A percentile compares a stretch with the other conserved stretches of the same genome.
Conservation (phyloP, 2,888 invertebrate species). For the Monochamus alternatus region DNA sequence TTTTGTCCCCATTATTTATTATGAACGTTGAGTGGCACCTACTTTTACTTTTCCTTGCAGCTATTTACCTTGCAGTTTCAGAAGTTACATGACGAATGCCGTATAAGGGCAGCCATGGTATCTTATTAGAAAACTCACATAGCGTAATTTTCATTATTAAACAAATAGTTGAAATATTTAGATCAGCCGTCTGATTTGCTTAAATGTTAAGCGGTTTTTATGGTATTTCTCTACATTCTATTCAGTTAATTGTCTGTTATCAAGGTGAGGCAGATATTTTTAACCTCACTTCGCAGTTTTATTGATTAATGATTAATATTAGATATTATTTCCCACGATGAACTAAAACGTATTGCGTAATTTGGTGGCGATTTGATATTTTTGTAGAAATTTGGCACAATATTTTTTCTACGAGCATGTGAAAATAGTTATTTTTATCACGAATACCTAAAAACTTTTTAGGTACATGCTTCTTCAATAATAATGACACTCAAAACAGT, state of each 20-base stretch:
- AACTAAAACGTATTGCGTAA: too few relatives aligned
- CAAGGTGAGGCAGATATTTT: neutral
- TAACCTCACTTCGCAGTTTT: neutral
- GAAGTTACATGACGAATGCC: conserved; percentile 61
- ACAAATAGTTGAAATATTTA: conserved; percentile 56
- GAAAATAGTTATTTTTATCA: too few relatives aligned
- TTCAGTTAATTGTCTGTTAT: conserved; percentile 17
- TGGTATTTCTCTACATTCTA: conserved; percentile 37
- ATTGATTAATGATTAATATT: too few relatives aligned
- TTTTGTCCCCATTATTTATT: conserved; percentile 64
- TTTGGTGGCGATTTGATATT: too few relatives aligned
- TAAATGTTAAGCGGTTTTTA: conserved; percentile 41
- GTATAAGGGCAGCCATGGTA: conserved; percentile 64
- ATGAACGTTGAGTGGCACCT: conserved; percentile 64
- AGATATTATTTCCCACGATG: too few relatives aligned
- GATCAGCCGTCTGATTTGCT: conserved; percentile 45
- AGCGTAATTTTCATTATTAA: conserved; percentile 58
- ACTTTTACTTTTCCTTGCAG: conserved; percentile 70
- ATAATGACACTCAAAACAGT: too few relatives aligned
- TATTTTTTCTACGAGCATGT: too few relatives aligned
- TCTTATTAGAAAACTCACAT: conserved; percentile 59
- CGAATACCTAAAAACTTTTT: too few relatives aligned
- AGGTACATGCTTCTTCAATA: too few relatives aligned
- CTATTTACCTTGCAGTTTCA: conserved; percentile 67
- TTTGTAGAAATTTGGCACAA: too few relatives aligned